Conservation (phyloP, 2,113 vertebrate genomes). For the Gorsachius goisagi region DNA sequence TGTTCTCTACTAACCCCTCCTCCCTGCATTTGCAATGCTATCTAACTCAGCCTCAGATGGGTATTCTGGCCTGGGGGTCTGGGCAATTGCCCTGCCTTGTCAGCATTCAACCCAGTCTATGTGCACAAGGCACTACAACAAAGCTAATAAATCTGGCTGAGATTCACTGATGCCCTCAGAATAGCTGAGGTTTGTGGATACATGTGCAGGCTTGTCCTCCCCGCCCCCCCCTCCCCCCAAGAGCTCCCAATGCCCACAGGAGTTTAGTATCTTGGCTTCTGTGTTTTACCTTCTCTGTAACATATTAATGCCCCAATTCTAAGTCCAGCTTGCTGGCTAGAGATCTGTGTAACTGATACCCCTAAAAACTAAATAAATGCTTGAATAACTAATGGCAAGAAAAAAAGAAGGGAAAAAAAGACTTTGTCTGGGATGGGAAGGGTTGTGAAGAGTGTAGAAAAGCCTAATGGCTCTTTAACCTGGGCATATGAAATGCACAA, state of each 20-base stretch:
- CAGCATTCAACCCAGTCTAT: background rate
- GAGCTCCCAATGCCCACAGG: background rate
- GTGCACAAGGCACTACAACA: background rate
- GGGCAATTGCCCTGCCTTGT: background rate
- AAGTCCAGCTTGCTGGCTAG: background rate
- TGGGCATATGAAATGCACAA: background rate
- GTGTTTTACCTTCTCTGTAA: background rate
- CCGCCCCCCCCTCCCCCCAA: too few relatives aligned
- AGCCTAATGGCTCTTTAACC: background rate
- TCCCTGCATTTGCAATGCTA: background rate
- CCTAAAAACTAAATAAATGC: background rate
- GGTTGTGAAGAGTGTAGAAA: background rate
- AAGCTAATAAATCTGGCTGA: background rate
- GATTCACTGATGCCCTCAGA: background rate
- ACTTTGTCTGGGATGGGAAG: background rate
- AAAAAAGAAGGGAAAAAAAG: too few relatives aligned
- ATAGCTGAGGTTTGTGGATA: background rate
- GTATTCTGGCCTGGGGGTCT: background rate
- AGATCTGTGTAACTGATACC: background rate
- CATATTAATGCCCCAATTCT: background rate
- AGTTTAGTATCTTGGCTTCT: background rate
- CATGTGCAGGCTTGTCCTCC: background rate
- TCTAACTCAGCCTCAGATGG: background rate
- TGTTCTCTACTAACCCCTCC: background rate
- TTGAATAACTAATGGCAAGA: background rate